Evolutionary conservation across 2,113 vertebrate genomes (phyloP).

Genomic region (Mirounga angustirostris): DNA sequence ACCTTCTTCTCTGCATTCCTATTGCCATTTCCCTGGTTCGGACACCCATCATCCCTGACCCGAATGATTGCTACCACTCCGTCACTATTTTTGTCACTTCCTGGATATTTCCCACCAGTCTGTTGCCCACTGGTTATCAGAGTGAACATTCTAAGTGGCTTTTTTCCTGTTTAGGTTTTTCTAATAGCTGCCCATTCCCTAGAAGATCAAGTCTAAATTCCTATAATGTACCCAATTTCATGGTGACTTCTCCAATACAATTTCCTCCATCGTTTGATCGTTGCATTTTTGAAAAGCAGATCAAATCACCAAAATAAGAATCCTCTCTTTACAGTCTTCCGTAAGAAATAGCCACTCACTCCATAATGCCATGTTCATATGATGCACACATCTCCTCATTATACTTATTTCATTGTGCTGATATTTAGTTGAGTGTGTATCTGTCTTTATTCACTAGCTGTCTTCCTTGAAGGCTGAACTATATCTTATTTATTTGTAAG

Average conservation of each 20-base stretch:
- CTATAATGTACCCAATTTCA: not conserved
- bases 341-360: not conserved
- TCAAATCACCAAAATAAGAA: not conserved
- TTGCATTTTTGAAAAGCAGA: not conserved
- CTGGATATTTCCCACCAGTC: not conserved
- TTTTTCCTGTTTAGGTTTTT: not conserved
- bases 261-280: not conserved
- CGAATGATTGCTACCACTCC: not conserved
- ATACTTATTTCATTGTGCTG: not conserved
- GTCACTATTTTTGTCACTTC: not conserved
- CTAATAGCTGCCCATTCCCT: not conserved
- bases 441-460: not conserved
- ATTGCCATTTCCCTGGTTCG: not conserved
- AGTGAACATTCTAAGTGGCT: not conserved
- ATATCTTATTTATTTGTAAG: not conserved
- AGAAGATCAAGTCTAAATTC: not conserved
- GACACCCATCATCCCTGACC: not conserved
- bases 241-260: not conserved
- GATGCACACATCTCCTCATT: not conserved
- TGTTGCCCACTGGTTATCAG: not conserved
- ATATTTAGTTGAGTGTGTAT: not conserved
- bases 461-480: not conserved
- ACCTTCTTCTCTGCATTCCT: not conserved
- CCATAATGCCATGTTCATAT: not conserved
- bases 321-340: not conserved